Evolutionary conservation across 2,888 invertebrate genomes (phyloP).

Genomic region (Meliscaeva auricollis): DNA sequence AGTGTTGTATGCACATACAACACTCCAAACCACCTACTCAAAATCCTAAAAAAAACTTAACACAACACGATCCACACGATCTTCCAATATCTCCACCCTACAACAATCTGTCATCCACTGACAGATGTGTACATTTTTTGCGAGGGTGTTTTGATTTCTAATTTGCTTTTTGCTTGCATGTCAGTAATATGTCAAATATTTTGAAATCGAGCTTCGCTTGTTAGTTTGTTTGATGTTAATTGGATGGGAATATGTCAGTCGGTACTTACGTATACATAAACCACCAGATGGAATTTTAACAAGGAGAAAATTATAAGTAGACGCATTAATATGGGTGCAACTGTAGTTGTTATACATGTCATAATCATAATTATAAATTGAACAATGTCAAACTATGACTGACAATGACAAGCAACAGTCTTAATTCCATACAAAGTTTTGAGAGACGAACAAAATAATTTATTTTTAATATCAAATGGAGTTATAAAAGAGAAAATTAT

Average conservation of each 20-base stretch:
- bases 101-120: slow-evolving; percentile 66
- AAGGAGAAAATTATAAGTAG: slow-evolving; percentile 2
- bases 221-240: slow-evolving; percentile 40
- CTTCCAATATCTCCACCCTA: slow-evolving; percentile 51
- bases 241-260: slow-evolving; percentile 47
- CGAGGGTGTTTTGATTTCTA: slow-evolving; percentile 25
- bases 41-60: background rate
- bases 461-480: no score
- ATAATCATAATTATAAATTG: no score
- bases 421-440: no score
- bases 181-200: slow-evolving; percentile 56
- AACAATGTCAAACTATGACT: no score
- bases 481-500: no score
- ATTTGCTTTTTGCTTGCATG: slow-evolving; percentile 49
- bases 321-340: background rate
- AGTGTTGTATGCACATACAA: background rate
- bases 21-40: slow-evolving; percentile 30
- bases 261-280: no score
- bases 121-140: slow-evolving; percentile 41
- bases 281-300: slow-evolving; percentile 11
- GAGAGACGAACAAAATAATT: no score
- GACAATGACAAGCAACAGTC: no score
- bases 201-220: slow-evolving; percentile 44
- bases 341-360: background rate
- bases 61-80: slow-evolving; percentile 20